Percentiles rank a stretch among this genome's conserved stretches.
These are phyloP conservation scores for Podotricha telesiphe DNA, from an alignment of 2,888 invertebrate species.

Conservation along the genomic window DNA sequence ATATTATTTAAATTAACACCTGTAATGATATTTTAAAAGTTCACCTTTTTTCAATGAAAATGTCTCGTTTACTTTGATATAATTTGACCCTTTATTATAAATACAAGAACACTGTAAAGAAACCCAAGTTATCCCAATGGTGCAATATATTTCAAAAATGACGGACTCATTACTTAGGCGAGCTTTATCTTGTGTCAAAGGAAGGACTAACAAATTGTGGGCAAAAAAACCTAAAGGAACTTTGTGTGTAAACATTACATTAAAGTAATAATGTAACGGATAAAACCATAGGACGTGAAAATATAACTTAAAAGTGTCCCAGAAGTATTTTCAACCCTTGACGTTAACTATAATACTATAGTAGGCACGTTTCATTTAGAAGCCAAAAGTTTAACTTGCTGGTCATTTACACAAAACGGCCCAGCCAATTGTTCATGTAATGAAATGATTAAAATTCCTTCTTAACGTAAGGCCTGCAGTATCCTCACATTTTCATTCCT, in stretches of 20 bases:
- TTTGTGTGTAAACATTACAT: constrained; percentile 14
- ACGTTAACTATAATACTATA: constrained; percentile 11
- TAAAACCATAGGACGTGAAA: background rate
- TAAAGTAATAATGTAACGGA: background rate
- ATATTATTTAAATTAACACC: too few relatives aligned
- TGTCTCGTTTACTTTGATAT: too few relatives aligned
- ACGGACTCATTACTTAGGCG: constrained; percentile 12
- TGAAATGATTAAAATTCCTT: constrained; percentile 26
- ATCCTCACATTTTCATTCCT: constrained; percentile 6
- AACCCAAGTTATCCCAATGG: background rate
- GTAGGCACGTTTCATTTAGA: background rate
- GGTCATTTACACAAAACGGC: constrained; percentile 2
- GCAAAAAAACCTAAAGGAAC: background rate
- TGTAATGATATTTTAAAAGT: too few relatives aligned
- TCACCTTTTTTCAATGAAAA: too few relatives aligned
- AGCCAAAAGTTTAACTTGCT: constrained; percentile 13
- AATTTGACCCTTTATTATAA: background rate
- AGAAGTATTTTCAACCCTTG: background rate
- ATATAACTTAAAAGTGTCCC: background rate
- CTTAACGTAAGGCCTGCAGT: constrained; percentile 2
- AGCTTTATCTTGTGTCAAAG: constrained; percentile 4
- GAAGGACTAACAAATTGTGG: background rate
- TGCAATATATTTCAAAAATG: background rate
- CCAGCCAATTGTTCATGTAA: constrained; percentile 19
- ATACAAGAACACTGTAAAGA: background rate